phyloP scores from a whole-genome alignment of 2,797 vertebrate species.

The Gallinago nigripennis region DNA sequence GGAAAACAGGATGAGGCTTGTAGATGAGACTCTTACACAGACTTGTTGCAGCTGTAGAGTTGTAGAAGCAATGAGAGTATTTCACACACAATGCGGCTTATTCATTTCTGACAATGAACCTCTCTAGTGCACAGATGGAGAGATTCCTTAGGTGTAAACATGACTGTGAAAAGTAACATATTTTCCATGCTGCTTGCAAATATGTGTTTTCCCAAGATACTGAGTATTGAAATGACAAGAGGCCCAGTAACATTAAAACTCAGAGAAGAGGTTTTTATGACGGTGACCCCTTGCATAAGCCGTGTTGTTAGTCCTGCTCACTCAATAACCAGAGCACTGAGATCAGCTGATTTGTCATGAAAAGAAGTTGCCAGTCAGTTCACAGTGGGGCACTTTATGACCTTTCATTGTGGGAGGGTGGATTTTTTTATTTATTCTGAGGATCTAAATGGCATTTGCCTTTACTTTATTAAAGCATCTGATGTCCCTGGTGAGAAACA shows the following conservation, averaged over 20 bases:
- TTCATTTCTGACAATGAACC: neutral
- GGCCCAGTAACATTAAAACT: neutral
- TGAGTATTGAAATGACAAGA: accelerated
- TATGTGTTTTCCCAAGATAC: neutral
- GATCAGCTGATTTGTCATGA: neutral
- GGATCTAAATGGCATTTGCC: neutral
- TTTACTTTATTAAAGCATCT: neutral
- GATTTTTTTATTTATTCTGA: neutral
- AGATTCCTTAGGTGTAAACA: neutral
- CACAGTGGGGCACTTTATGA: neutral
- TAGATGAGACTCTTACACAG: neutral
- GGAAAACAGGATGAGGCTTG: neutral
- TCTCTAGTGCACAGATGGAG: neutral
- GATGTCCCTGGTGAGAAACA: neutral
- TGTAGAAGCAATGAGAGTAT: neutral
- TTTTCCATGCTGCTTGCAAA: neutral
- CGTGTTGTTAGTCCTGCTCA: neutral
- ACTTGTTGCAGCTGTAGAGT: neutral
- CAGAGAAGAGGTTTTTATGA: neutral
- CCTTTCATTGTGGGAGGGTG: neutral
- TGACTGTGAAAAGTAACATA: neutral
- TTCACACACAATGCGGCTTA: neutral
- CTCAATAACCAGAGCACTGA: neutral
- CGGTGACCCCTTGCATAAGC: neutral
- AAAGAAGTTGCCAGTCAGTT: neutral